Evolutionary conservation across 2,888 invertebrate species (phyloP).

Genomic region (Trilocha varians): DNA sequence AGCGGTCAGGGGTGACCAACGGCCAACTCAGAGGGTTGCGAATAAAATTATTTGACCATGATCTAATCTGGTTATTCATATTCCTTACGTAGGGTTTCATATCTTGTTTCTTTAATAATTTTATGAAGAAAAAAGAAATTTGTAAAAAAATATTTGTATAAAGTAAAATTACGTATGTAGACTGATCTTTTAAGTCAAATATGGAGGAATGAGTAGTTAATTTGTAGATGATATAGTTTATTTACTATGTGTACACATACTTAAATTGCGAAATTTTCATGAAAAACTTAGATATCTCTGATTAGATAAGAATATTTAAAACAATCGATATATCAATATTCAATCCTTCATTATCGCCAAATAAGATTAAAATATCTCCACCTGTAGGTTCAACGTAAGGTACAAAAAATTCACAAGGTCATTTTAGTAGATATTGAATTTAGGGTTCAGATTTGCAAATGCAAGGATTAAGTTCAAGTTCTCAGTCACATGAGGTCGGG

Average conservation of each 20-base stretch:
- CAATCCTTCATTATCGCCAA: neutral
- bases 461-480: constrained; percentile 50
- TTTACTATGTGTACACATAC: too few species aligned
- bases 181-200: too few species aligned
- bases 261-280: too few species aligned
- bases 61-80: constrained; percentile 12
- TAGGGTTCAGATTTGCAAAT: constrained; percentile 37
- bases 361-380: neutral
- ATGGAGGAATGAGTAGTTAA: too few species aligned
- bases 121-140: too few species aligned
- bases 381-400: neutral
- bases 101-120: too few species aligned
- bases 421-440: neutral
- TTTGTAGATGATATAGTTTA: too few species aligned
- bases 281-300: too few species aligned
- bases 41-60: constrained; percentile 42
- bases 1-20: constrained; percentile 65
- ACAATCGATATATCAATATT: neutral
- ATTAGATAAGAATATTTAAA: too few species aligned
- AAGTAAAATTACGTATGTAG: too few species aligned
- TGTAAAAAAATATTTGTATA: too few species aligned
- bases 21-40: constrained; percentile 51
- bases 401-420: neutral
- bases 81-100: neutral
- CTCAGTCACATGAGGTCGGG: constrained; percentile 60